Evolutionary conservation across 2,888 invertebrate species (phyloP).

Genomic region (Bugula neritina): DNA sequence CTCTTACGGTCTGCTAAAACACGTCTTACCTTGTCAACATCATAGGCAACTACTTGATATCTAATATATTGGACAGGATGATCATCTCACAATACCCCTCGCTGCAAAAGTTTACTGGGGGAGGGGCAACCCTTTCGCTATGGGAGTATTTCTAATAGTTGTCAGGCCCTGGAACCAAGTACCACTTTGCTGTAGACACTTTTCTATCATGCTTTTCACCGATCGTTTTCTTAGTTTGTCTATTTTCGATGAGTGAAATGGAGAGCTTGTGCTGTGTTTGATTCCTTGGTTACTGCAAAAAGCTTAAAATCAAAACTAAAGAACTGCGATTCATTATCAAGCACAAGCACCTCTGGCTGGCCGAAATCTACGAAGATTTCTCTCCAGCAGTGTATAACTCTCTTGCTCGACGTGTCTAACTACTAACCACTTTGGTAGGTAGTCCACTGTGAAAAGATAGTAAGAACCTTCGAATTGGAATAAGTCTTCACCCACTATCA

Average conservation of each 20-base stretch:
- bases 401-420: not conserved
- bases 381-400: not conserved
- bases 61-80: not conserved
- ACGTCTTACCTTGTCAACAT: not conserved
- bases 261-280: not conserved
- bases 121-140: not conserved
- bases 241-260: not conserved
- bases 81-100: not conserved
- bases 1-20: not conserved
- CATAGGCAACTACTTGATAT: not conserved
- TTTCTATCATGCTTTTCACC: not conserved
- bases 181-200: not conserved
- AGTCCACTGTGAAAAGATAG: slow-evolving; percentile 6
- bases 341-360: not conserved
- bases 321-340: slow-evolving; percentile 5
- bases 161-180: not conserved
- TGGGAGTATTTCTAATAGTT: not conserved
- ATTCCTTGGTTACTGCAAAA: not conserved
- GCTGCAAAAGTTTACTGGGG: not conserved
- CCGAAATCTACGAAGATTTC: not conserved
- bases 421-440: not conserved
- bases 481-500: not conserved
- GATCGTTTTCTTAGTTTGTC: not conserved
- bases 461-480: not conserved
- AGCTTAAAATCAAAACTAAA: not conserved